Percentiles rank a stretch among this genome's conserved stretches.
Conservation (phyloP, 2,888 invertebrate species). For the Elysia crispata region DNA sequence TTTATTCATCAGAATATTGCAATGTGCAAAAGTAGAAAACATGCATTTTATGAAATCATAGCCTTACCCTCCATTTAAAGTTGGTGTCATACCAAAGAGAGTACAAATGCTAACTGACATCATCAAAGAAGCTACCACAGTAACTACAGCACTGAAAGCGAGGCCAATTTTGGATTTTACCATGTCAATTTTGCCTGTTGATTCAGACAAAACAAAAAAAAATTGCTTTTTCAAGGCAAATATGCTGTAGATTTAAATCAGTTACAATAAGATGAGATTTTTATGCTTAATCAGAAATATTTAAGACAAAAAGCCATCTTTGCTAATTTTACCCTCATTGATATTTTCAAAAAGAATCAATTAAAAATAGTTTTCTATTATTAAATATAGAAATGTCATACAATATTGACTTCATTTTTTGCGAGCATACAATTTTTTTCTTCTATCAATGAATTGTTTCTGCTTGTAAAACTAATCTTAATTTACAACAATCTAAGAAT, state of each 20-base stretch:
- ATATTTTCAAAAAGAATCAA: no score
- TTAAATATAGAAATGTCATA: no score
- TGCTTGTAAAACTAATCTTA: no score
- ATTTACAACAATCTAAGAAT: neutral
- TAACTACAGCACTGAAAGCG: conserved; percentile 92
- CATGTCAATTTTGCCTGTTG: conserved; percentile 89
- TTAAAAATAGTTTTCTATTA: no score
- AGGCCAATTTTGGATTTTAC: conserved; percentile 89
- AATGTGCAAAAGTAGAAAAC: neutral
- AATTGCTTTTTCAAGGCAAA: no score
- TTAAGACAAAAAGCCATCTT: no score
- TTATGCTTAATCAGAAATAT: no score
- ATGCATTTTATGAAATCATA: conserved; percentile 6
- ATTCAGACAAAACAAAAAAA: no score
- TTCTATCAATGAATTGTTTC: neutral
- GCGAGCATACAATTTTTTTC: neutral
- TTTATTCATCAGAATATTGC: neutral
- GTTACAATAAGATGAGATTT: no score
- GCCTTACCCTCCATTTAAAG: conserved; percentile 76
- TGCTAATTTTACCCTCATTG: no score
- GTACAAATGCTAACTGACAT: conserved; percentile 87
- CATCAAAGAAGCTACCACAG: conserved; percentile 87
- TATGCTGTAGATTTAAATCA: no score
- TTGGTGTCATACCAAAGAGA: conserved; percentile 76
- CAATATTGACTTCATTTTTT: no score